Percentiles rank a stretch among this genome's conserved stretches.
These are phyloP conservation scores for Cosmorhoe ocellata DNA, from an alignment of 2,888 invertebrate genomes.

Conservation along the genomic window DNA sequence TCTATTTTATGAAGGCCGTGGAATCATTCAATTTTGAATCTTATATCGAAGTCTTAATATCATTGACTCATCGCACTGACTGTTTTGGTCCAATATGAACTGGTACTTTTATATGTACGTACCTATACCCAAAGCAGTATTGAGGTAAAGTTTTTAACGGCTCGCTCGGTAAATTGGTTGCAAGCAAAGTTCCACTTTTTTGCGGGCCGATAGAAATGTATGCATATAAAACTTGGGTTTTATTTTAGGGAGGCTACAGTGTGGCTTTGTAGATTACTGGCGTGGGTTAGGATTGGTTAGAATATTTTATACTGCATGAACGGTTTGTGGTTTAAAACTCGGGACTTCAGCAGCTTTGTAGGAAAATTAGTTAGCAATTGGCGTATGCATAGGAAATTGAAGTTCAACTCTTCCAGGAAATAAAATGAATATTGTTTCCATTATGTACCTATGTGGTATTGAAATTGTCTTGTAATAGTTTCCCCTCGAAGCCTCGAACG, in stretches of 20 bases:
- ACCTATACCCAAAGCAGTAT: constrained; percentile 3
- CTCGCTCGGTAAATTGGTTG: constrained; percentile 3
- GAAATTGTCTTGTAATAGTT: background rate
- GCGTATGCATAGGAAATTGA: background rate
- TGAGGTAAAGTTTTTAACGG: constrained; percentile 7
- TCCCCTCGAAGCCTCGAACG: background rate
- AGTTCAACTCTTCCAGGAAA: background rate
- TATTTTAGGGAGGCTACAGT: constrained; percentile 8
- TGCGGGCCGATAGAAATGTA: constrained; percentile 21
- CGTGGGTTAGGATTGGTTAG: background rate
- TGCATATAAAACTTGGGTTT: constrained; percentile 19
- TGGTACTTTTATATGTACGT: too few species aligned
- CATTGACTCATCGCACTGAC: too few species aligned
- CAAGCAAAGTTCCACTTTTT: constrained; percentile 17
- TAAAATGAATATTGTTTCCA: constrained; percentile 2
- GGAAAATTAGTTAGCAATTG: constrained; percentile 4
- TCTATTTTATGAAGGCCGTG: too few species aligned
- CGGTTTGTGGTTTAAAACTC: constrained; percentile 10
- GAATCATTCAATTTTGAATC: too few species aligned
- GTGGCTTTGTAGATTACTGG: constrained; percentile 15
- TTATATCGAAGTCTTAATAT: too few species aligned
- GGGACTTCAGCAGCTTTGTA: background rate
- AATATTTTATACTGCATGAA: too few species aligned
- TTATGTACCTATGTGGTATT: too few species aligned
- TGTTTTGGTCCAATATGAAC: too few species aligned